Conservation (phyloP, 1,140 invertebrate species). For the Formica selysi region DNA sequence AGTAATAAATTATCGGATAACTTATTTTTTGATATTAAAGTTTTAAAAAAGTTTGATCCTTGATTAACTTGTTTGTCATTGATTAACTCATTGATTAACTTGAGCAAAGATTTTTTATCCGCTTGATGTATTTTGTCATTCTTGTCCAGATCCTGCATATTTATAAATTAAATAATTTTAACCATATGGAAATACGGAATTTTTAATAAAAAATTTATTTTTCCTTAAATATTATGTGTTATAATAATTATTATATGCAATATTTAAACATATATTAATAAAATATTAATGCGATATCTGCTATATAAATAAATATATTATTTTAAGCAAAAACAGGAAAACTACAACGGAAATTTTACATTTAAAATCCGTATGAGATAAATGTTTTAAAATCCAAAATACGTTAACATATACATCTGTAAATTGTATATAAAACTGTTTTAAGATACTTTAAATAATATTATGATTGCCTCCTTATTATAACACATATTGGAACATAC, state of each 20-base stretch:
- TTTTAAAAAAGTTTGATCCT: not conserved
- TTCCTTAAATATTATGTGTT: not conserved
- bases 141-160: not conserved
- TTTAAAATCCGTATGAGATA: not conserved
- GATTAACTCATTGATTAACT: not conserved
- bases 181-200: not conserved
- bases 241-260: not conserved
- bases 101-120: not conserved
- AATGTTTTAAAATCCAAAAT: not conserved
- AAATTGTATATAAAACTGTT: conserved; percentile 3
- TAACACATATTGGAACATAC: not conserved
- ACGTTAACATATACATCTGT: not conserved
- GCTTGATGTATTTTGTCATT: not conserved
- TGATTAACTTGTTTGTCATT: not conserved
- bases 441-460: conserved; percentile 20
- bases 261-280: not conserved
- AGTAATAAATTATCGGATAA: not conserved
- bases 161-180: conserved; percentile 16
- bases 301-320: not conserved
- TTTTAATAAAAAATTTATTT: conserved; percentile 1
- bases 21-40: not conserved
- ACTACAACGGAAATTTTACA: conserved; percentile 1
- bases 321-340: conserved; percentile 26
- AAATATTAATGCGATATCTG: not conserved
- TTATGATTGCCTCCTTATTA: not conserved